phyloP scores from a whole-genome alignment of 2,113 vertebrate genomes.

The Empidonax alnorum region DNA sequence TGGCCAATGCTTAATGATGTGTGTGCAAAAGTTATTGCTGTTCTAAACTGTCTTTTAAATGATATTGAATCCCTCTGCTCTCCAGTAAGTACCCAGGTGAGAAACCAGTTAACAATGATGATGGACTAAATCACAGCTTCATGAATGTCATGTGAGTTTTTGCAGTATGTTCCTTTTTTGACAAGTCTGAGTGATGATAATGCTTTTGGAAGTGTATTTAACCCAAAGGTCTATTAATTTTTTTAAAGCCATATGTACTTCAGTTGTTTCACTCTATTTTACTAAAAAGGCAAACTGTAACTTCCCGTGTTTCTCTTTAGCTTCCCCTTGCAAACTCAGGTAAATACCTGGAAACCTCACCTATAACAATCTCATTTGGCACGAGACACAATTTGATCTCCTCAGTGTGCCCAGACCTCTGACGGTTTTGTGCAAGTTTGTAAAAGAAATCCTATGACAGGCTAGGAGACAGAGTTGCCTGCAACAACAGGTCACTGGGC shows the following conservation, averaged over 20 bases:
- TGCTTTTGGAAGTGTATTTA: neutral
- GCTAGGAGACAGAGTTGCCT: neutral
- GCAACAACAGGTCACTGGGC: neutral
- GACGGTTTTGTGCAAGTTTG: neutral
- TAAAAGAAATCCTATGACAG: neutral
- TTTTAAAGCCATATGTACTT: neutral
- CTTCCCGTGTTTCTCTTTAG: neutral
- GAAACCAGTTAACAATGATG: neutral
- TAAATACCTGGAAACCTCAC: neutral
- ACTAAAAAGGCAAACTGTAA: neutral
- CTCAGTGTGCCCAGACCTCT: neutral
- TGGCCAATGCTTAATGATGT: neutral
- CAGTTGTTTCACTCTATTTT: neutral
- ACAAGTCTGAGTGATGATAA: neutral
- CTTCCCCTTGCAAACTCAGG: neutral
- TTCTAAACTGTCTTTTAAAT: neutral
- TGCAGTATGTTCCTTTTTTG: neutral
- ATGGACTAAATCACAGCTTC: neutral
- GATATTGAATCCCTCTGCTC: neutral
- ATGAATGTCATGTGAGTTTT: neutral
- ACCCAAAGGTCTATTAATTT: neutral
- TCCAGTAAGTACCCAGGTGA: neutral
- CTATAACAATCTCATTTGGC: neutral
- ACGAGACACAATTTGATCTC: neutral
- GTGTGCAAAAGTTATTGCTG: neutral